phyloP scores from a whole-genome alignment of 2,113 vertebrate species.

The Chiloscyllium plagiosum region DNA sequence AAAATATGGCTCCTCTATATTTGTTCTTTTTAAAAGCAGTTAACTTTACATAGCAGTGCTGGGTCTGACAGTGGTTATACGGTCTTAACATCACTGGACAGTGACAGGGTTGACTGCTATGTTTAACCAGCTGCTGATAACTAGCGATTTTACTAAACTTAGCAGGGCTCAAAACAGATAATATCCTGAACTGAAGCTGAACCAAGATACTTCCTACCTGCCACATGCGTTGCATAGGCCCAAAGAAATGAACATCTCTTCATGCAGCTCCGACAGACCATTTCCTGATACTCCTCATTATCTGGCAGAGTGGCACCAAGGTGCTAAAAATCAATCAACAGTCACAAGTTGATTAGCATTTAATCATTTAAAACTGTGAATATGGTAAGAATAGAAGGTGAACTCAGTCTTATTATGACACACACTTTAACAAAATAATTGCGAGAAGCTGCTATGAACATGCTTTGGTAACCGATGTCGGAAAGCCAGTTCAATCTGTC shows the following conservation, averaged over 20 bases:
- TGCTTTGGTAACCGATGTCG: neutral
- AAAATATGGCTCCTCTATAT: neutral
- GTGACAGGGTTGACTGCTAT: neutral
- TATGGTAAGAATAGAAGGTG: neutral
- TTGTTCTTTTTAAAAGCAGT: neutral
- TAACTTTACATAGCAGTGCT: neutral
- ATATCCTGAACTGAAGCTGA: neutral
- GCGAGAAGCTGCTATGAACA: too few relatives aligned
- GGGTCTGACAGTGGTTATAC: neutral
- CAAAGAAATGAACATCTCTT: slow-evolving; percentile 76
- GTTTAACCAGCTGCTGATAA: neutral
- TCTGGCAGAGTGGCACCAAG: slow-evolving; percentile 69
- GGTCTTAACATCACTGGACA: neutral
- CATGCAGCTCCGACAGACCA: slow-evolving; percentile 89
- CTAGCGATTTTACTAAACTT: neutral
- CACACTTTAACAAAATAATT: neutral
- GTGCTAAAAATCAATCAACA: slow-evolving; percentile 59
- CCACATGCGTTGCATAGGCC: slow-evolving; percentile 70
- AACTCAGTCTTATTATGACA: neutral
- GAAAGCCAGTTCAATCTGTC: neutral
- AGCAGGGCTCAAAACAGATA: neutral
- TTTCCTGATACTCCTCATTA: slow-evolving; percentile 81
- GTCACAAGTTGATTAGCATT: neutral
- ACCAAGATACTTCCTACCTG: slow-evolving; percentile 58
- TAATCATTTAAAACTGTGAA: neutral